A percentile compares a stretch with the other conserved stretches of the same genome.
These are phyloP conservation scores for Sesamia nonagrioides DNA, from an alignment of 1,140 invertebrate species.

Conservation along the genomic window DNA sequence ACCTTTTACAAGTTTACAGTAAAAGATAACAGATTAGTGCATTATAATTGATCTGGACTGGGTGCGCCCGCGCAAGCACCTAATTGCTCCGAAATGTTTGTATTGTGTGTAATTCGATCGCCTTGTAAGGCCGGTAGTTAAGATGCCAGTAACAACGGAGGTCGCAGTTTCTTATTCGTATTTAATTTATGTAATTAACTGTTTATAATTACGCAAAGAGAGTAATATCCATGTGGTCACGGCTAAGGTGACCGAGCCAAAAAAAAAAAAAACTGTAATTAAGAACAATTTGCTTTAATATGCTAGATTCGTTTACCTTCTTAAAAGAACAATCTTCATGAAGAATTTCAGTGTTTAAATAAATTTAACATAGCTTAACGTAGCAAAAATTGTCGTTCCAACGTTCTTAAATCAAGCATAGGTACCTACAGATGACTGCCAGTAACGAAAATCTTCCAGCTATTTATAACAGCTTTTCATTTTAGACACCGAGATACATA, in stretches of 20 bases:
- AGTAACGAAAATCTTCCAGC: constrained; percentile 6
- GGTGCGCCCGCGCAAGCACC: constrained; percentile 32
- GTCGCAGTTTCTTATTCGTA: constrained; percentile 35
- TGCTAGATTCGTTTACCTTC: constrained; percentile 14
- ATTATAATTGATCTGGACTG: constrained; percentile 44
- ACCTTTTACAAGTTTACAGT: not conserved
- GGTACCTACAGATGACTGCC: not conserved
- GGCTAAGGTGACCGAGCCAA: constrained; percentile 26
- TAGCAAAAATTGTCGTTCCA: not conserved
- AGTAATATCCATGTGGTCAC: constrained; percentile 20
- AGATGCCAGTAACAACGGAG: constrained; percentile 23
- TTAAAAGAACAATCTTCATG: constrained; percentile 16
- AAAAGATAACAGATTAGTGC: constrained; percentile 36
- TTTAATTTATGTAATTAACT: constrained; percentile 34
- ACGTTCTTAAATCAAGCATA: not conserved
- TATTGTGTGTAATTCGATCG: constrained; percentile 45
- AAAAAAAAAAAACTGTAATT: not conserved
- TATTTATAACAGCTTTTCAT: constrained; percentile 30
- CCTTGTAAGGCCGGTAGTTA: constrained; percentile 31
- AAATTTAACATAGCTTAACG: too few species aligned
- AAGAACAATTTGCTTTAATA: not conserved
- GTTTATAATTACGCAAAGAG: constrained; percentile 31
- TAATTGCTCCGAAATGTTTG: constrained; percentile 43
- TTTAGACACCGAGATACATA: constrained; percentile 18
- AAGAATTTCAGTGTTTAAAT: constrained; percentile 18